These are phyloP conservation scores for Musca vetustissima DNA, from an alignment of 1,140 invertebrate species.

Conservation along the genomic window DNA sequence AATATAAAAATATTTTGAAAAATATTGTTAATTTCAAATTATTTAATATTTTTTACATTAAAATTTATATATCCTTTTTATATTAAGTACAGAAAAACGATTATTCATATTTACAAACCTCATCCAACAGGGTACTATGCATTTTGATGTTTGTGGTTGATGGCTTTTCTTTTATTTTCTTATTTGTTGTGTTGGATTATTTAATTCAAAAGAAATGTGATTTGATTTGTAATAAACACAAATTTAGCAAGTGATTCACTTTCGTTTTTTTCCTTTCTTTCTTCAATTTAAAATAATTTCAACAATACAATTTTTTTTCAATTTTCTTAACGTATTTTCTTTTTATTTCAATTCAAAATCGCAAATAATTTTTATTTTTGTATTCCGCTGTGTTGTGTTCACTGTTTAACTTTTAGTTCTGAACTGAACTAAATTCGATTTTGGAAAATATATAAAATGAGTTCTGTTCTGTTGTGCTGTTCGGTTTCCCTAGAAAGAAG, in stretches of 20 bases:
- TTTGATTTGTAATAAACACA: conserved; percentile 11
- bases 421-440: conserved; percentile 42
- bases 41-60: too few relatives aligned
- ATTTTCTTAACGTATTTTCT: conserved; percentile 9
- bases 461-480: too few relatives aligned
- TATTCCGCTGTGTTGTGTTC: conserved; percentile 28
- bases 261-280: not conserved
- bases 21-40: too few relatives aligned
- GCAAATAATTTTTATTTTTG: not conserved
- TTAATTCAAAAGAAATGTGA: not conserved
- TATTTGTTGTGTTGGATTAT: too few relatives aligned
- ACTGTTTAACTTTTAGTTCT: conserved; percentile 44
- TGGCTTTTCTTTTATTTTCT: conserved; percentile 1
- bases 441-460: conserved; percentile 36
- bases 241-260: too few relatives aligned
- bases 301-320: not conserved
- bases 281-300: not conserved
- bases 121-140: conserved; percentile 52
- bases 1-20: too few relatives aligned
- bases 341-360: not conserved
- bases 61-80: too few relatives aligned
- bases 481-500: conserved; percentile 9
- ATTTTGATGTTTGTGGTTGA: conserved; percentile 35
- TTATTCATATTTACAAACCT: conserved; percentile 32
- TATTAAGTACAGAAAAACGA: too few relatives aligned